phyloP scores from a whole-genome alignment of 2,888 invertebrate genomes.

The Mimachlamys varia region DNA sequence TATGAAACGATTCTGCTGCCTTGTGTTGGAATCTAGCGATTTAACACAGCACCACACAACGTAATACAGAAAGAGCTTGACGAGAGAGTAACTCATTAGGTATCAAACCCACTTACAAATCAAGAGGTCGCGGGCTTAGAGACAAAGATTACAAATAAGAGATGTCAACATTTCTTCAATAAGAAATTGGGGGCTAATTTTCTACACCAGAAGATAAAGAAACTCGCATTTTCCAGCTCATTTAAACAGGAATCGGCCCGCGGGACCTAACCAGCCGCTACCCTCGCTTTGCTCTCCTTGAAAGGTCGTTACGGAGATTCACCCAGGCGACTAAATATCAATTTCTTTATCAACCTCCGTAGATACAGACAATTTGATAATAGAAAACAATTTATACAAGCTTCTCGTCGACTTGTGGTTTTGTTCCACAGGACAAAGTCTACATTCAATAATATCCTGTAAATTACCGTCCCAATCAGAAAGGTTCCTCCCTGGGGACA shows the following conservation, averaged over 20 bases:
- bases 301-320: conserved; percentile 6
- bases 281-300: neutral
- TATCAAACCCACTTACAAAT: conserved; percentile 16
- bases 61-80: neutral
- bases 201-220: conserved; percentile 34
- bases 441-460: conserved; percentile 33
- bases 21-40: neutral
- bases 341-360: conserved; percentile 34
- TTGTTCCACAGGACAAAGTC: conserved; percentile 27
- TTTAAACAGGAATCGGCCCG: conserved; percentile 33
- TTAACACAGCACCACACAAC: neutral
- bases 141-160: conserved; percentile 25
- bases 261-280: neutral
- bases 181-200: conserved; percentile 7
- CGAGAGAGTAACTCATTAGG: neutral
- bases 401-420: conserved; percentile 31
- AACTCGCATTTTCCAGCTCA: conserved; percentile 31
- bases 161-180: neutral
- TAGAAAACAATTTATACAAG: conserved; percentile 31
- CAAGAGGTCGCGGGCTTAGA: neutral
- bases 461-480: conserved; percentile 18
- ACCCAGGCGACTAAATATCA: conserved; percentile 33
- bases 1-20: neutral
- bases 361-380: conserved; percentile 32
- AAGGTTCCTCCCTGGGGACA: neutral